Conservation (phyloP, 2,797 vertebrate species). For the Sebastes iracundus region DNA sequence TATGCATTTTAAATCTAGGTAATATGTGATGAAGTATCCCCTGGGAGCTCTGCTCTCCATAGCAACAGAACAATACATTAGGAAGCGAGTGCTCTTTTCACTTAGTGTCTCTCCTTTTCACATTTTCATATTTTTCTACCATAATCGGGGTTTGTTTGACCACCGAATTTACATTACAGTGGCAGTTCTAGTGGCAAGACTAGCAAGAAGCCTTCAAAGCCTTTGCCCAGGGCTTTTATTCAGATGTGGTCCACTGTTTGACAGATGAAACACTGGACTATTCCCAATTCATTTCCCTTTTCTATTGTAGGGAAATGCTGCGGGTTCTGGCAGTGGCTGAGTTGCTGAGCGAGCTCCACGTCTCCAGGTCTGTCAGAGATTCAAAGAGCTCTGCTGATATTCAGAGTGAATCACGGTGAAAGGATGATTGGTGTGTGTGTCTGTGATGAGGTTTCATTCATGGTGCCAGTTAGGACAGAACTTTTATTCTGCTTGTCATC, state of each 20-base stretch:
- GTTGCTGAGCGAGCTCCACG: conserved; percentile 19
- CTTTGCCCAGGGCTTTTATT: conserved; percentile 34
- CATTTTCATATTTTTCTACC: conserved; percentile 53
- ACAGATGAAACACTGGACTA: conserved; percentile 54
- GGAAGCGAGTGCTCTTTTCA: conserved; percentile 13
- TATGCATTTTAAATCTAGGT: conserved; percentile 26
- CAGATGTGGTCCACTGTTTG: conserved; percentile 53
- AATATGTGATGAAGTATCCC: conserved; percentile 7
- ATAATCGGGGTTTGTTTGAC: conserved; percentile 22
- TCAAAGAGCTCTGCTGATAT: not conserved
- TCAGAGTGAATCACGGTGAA: not conserved
- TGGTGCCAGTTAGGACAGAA: conserved; percentile 1
- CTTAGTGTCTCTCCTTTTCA: conserved; percentile 21
- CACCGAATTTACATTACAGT: conserved; percentile 61
- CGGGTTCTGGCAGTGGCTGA: conserved; percentile 24
- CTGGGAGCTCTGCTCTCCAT: not conserved
- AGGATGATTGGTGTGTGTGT: conserved; percentile 10
- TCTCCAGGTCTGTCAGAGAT: conserved; percentile 35
- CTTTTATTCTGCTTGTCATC: conserved; percentile 13
- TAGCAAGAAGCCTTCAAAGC: conserved; percentile 57
- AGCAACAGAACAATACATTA: conserved; percentile 25
- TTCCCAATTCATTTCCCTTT: conserved; percentile 40
- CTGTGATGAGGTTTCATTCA: conserved; percentile 16
- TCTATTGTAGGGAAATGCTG: conserved; percentile 46
- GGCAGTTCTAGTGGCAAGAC: conserved; percentile 46